Evolutionary conservation across 2,888 invertebrate species (phyloP), one percentile per base, ranked within the genome.

Genomic region (Euzetes globulus): DNA sequence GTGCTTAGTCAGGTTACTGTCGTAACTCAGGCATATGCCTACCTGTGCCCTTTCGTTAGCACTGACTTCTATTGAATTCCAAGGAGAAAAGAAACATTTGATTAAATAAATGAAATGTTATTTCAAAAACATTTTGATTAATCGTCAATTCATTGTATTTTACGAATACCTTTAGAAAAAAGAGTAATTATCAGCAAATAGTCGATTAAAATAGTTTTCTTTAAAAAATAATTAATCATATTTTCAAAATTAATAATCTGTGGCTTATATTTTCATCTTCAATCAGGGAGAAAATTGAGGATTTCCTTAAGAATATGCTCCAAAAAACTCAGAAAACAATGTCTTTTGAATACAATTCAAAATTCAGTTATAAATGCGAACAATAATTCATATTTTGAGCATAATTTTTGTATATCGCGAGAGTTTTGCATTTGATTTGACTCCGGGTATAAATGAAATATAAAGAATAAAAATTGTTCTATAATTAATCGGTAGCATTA

Each of bases 171-270:
- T 17, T 27, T 33, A 17, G 63, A 29, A 63, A 63, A 17, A 7
- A 27, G 33, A 63, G 63, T 63, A 63, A 63, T 63, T 63, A 33
- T 63, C 27, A 37, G 29, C 29, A 37, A 63, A 63, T 25, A 55
- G 55, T 22, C 55, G 25, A 63, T 63, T 33, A 63, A n/a, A 63
- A 33, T 17, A 63, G 15, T 17, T 63, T 17, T 63, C 63, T 33
- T 17, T 5, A 33, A 2, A 29, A 17, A 63, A 33, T 27, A 63
- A 63, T 63, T 63, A 63, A 63, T 63, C 63, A 63, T 63, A 25
- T 19, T 25, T 55, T 55, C 55, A 4, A 47, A 33, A 33, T 33
- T 33, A 33, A 33, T 33, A 33, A 19, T 52, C 19, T 19, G n/a
- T 52, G 17, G n/a, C 19, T 19, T 52, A 19, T 1, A 1, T 17